Conservation (phyloP, 2,797 vertebrate species). For the Notamacropus eugenii region DNA sequence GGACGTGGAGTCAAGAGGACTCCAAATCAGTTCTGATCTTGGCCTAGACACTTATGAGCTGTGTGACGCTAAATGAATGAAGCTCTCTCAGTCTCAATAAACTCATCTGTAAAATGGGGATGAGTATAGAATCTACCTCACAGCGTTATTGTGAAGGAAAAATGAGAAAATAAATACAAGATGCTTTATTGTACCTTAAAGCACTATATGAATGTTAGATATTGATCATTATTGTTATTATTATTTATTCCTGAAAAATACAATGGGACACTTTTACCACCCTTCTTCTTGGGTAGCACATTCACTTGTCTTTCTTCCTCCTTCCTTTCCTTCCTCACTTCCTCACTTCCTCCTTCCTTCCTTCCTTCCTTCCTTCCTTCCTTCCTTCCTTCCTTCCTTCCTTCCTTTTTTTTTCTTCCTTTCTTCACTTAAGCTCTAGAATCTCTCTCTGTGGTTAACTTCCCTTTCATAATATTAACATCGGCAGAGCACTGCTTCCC, state of each 20-base stretch:
- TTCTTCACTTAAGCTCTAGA: slow-evolving; percentile 82
- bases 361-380: slow-evolving; percentile 45
- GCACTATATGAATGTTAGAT: no score
- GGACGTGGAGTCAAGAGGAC: not conserved
- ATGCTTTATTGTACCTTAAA: no score
- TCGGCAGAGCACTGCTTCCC: slow-evolving; percentile 84
- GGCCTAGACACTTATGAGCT: not conserved
- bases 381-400: not conserved
- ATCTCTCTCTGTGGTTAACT: slow-evolving; percentile 87
- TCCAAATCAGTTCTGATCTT: not conserved
- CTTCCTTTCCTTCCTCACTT: not conserved
- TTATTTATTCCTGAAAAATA: slow-evolving; percentile 66
- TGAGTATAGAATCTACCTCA: not conserved
- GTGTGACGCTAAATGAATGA: not conserved
- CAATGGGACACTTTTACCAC: slow-evolving; percentile 77
- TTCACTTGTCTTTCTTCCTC: slow-evolving; percentile 74
- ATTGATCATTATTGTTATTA: no score
- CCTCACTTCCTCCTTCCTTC: not conserved
- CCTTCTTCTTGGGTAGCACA: slow-evolving; percentile 78
- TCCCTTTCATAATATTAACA: slow-evolving; percentile 89
- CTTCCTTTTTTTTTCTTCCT: slow-evolving; percentile 78
- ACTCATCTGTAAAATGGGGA: not conserved
- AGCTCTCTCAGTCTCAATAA: not conserved
- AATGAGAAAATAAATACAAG: no score
- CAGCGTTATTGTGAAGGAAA: not conserved